Evolutionary conservation across 2,797 vertebrate species (phyloP), one percentile per base, ranked within the genome.

Genomic region (Sternotherus odoratus): DNA sequence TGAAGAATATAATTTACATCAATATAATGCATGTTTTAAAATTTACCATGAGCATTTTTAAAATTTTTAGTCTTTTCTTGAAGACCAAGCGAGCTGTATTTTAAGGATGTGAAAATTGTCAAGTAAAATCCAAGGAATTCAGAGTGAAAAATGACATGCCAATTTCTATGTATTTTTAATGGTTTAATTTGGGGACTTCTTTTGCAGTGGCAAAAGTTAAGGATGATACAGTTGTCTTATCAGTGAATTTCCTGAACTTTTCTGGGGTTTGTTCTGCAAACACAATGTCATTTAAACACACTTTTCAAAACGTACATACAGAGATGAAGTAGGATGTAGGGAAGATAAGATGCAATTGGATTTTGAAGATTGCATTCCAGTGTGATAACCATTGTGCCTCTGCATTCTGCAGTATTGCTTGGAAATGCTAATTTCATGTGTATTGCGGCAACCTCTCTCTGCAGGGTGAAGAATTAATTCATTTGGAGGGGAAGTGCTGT

Each of bases 401-500:
- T 1, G 90, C 95, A 92, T 96, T 97, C 95, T 89, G 9, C 56
- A 0, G 83, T 49, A 57, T 66, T 92, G 86, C 91, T 89, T 92
- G 60, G 84, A 5, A 8, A n/a, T 86, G 93, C 15, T 83, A 91
- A 95, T 96, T 93, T 95, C 8, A 0, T 95, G 43, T 95, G 54
- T 94, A 75, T 89, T 86, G 63, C 86, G 91, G 83, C 82, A 91
- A 39, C 84, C 81, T 93, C 74, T 97, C 87, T 96, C 93, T 63
- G 19, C 96, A 99, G 99, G 99, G 98, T 72, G 98, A 99, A 89
- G 98, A 99, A 96, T 97, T 99, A 85, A 95, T 98, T 93, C 98
- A 98, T 94, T 96, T 99, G 49, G 96, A 98, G 49, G 99, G 97
- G 60, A 99, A 99, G 94, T 99, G 99, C 96, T 99, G 99, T 93